Evolutionary conservation across 1,140 invertebrate genomes (phyloP).

Genomic region (Idris sp.): DNA sequence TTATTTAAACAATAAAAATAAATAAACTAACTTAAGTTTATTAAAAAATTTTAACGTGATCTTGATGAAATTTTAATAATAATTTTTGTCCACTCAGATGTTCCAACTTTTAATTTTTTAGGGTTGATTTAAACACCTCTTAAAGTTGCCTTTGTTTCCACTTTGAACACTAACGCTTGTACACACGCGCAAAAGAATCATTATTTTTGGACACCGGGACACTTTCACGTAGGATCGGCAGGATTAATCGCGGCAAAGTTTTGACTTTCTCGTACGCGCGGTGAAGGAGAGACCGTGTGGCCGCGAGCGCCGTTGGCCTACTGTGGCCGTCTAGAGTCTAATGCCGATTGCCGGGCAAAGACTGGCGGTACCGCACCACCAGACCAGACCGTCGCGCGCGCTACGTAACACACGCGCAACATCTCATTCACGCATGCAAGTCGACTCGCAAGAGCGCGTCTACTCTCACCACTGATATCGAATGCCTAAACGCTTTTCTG

Average conservation of each 20-base stretch:
- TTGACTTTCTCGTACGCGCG: constrained; percentile 17
- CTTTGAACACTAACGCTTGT: background rate
- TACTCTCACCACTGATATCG: constrained; percentile 62
- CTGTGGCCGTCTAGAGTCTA: constrained; percentile 69
- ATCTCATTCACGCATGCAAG: constrained; percentile 35
- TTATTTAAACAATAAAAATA: too few relatives aligned
- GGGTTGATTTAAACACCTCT: too few relatives aligned
- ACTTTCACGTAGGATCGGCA: too few relatives aligned
- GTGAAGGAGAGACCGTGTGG: constrained; percentile 66
- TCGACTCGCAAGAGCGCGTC: constrained; percentile 40
- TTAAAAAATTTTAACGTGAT: too few relatives aligned
- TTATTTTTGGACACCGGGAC: constrained; percentile 7
- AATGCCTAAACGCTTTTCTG: constrained; percentile 1
- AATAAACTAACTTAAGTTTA: too few relatives aligned
- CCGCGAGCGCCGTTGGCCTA: constrained; percentile 76
- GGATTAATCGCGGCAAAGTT: background rate
- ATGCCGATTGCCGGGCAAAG: background rate
- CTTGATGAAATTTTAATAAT: too few relatives aligned
- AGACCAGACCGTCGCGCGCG: constrained; percentile 7
- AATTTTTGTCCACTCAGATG: too few relatives aligned
- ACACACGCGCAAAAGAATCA: constrained; percentile 4
- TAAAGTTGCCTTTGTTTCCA: background rate
- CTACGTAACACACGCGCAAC: constrained; percentile 46
- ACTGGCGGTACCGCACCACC: constrained; percentile 58
- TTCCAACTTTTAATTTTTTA: too few relatives aligned